Evolutionary conservation across 1,140 invertebrate genomes (phyloP), one percentile per base, ranked within the genome.

Genomic region (Ips nitidus): DNA sequence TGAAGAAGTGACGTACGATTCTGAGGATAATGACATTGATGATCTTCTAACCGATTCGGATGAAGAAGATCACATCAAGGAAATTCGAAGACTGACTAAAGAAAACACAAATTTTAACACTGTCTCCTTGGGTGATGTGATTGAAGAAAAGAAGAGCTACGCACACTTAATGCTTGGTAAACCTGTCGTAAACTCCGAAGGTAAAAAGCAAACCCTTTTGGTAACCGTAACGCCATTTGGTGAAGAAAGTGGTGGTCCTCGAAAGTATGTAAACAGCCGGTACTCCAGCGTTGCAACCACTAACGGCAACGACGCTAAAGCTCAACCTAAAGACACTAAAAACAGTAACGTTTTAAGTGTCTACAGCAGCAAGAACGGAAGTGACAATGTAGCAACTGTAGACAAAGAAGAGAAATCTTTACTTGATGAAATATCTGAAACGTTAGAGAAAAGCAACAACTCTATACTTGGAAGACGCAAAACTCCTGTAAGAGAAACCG

Each of bases 101-200:
- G 87, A 88, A 71, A 95, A 96, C 77, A 95, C 94, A 1, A 92
- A 93, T 78, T 94, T 93, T 79, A 96, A 96, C 75, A 91, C 91
- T 41, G 84, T 85, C 42, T 65, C 69, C 47, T 55, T 77, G 2
- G 73, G 75, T 7, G 78, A 80, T 38, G 67, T 70, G 39, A 75
- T 56, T 6, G 69, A 80, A 45, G 72, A 76, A 5, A 83, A 86
- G 52, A 89, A 87, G 74, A 84, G 85, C 1, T 90, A 89, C 74
- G 86, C 86, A 0, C 86, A 88, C 0, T 75, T 92, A 8, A 84
- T 90, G 80, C 78, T 92, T 4, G 90, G 90, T 0, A 89, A 86
- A 71, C 86, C 89, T 38, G 87, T 89, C 73, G 87, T 89, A 53
- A 90, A 91, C 78, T 86, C 89, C 1, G 89, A 90, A 52, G 90